Evolutionary conservation across 2,888 invertebrate species (phyloP).

Genomic region (Arrhopalites spinosus): DNA sequence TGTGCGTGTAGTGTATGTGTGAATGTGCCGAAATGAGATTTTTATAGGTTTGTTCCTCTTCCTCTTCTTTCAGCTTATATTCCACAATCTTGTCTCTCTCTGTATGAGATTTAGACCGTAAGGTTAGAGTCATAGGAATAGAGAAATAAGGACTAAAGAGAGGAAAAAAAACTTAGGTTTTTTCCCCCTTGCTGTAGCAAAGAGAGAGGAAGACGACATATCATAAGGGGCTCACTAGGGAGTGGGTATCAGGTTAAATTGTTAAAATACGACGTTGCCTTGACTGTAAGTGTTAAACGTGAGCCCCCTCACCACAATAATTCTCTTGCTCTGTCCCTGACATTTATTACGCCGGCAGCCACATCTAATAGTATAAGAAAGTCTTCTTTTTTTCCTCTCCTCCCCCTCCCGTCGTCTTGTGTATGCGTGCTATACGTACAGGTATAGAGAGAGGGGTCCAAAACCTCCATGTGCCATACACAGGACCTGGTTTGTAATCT

Average conservation of each 20-base stretch:
- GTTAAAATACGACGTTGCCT: conserved; percentile 30
- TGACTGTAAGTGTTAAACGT: conserved; percentile 31
- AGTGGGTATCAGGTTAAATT: conserved; percentile 34
- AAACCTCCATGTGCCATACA: no score
- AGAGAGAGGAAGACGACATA: conserved; percentile 9
- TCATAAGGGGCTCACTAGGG: conserved; percentile 23
- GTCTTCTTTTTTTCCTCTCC: conserved; percentile 13
- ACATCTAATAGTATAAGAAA: conserved; percentile 24
- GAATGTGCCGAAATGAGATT: no score
- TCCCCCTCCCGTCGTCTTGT: background rate
- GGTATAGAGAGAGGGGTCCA: background rate
- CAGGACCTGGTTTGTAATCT: background rate
- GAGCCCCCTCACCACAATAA: conserved; percentile 29
- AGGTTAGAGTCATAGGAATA: no score
- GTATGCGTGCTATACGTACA: no score
- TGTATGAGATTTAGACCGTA: no score
- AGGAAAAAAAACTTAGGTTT: no score
- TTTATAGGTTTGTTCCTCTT: no score
- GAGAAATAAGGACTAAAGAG: no score
- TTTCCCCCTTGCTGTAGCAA: no score
- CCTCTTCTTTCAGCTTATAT: no score
- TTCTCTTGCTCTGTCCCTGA: conserved; percentile 29
- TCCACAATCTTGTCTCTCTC: no score
- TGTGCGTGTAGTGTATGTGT: no score
- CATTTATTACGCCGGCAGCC: conserved; percentile 35